Evolutionary conservation across 2,113 vertebrate genomes (phyloP).

Genomic region (Pantherophis guttatus): DNA sequence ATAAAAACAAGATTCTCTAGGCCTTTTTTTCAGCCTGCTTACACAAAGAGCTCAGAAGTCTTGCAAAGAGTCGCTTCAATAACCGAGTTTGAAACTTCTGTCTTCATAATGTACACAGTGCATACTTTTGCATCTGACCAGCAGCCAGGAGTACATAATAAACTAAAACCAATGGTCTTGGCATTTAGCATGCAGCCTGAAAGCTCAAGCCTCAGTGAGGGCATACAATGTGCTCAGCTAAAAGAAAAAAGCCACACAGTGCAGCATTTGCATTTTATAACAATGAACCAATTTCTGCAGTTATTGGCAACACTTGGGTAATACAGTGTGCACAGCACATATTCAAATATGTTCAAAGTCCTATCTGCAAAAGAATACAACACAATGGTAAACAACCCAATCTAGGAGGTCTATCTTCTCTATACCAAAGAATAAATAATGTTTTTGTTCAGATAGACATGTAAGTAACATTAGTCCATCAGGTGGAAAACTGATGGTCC

Average conservation of each 20-base stretch:
- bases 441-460: neutral
- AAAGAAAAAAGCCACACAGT: neutral
- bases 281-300: neutral
- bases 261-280: neutral
- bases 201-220: neutral
- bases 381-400: neutral
- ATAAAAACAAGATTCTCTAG: neutral
- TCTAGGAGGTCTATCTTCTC: neutral
- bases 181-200: neutral
- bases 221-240: neutral
- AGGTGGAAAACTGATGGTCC: neutral
- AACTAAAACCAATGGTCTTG: neutral
- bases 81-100: neutral
- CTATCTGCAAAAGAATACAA: neutral
- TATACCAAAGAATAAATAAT: neutral
- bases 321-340: neutral
- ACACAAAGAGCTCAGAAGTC: neutral
- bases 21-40: neutral
- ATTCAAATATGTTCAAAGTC: neutral
- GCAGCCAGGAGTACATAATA: neutral
- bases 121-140: neutral
- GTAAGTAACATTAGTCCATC: neutral
- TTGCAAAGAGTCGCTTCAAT: neutral
- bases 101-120: neutral
- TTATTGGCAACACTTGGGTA: neutral